Conservation (phyloP, 1,140 invertebrate genomes). For the Dysdera silvatica region DNA sequence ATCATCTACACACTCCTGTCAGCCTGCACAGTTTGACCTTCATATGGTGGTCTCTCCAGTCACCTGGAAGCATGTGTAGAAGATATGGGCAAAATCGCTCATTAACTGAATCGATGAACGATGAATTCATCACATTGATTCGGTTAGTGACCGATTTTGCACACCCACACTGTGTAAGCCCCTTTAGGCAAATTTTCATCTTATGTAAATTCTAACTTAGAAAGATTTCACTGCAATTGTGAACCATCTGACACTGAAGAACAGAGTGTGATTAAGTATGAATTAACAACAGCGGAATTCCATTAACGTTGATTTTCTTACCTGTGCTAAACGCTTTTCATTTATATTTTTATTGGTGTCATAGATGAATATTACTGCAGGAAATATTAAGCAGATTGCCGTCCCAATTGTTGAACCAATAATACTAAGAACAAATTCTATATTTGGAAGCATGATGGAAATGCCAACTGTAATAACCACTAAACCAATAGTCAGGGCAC, state of each 20-base stretch:
- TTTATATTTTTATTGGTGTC: conserved; percentile 46
- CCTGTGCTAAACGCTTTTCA: conserved; percentile 46
- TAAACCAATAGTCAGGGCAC: conserved; percentile 32
- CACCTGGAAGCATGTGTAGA: too few relatives aligned
- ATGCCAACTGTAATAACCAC: conserved; percentile 35
- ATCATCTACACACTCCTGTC: too few relatives aligned
- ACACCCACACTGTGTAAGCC: too few relatives aligned
- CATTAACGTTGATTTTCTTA: conserved; percentile 31
- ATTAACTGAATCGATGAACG: too few relatives aligned
- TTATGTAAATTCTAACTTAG: neutral
- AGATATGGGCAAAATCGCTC: too few relatives aligned
- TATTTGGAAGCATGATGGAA: conserved; percentile 66
- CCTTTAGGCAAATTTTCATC: too few relatives aligned
- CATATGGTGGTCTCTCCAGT: too few relatives aligned
- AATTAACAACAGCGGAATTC: neutral
- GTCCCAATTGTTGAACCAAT: conserved; percentile 91
- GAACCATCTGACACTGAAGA: neutral
- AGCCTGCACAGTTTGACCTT: too few relatives aligned
- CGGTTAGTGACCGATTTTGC: too few relatives aligned
- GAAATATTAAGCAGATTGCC: conserved; percentile 86
- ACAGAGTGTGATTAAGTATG: neutral
- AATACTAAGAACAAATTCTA: conserved; percentile 84
- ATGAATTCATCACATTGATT: too few relatives aligned
- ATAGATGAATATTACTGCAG: conserved; percentile 57
- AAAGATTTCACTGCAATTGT: neutral